Base-by-base conservation (phyloP, 1,140 invertebrate species). In the Drepana arcuata region DNA sequence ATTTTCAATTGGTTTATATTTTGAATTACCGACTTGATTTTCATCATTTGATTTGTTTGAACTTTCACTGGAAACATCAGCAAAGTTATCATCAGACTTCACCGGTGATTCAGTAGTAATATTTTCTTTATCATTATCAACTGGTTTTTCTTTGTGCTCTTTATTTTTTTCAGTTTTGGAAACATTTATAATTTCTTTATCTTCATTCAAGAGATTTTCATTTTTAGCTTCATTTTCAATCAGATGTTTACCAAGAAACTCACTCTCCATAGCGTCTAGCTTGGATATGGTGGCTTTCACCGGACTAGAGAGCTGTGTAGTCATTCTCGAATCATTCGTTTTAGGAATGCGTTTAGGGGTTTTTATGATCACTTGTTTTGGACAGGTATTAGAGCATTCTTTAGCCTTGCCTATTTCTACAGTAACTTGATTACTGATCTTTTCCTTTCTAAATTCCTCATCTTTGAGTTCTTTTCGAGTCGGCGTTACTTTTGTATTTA, bases 341-440 rank as follows among this genome's bases (percentile, higher is more conserved):
- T 21, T 23, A 0, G 5, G 3, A 16, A 30, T 36, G 30, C 39
- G 54, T 70, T 65, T 77, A 16, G 57, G 46, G 12, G 69, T 67
- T 51, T 72, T 82, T 27, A 70, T 61, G 16, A 67, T 41, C 3
- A 80, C 62, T 48, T 77, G 82, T 46, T 82, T 84, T 16, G 82
- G 66, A 10, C 53, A 43, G 42, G 70, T 63, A 41, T 75, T 83
- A 24, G 75, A 68, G 48, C 65, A 73, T 56, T 85, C 84, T 52
- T 79, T 83, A 41, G 71, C 85, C 70, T 57, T 86, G 39, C 75
- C 82, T 65, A 65, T 71, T 79, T 79, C 86, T 44, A 82, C 73
- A 56, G 36, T 30, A n/a, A 44, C 14, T 25, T 18, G 24, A 30
- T n/a, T 33, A 38, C 6, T 24, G n/a, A 28, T 39, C n/a, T 12